These are phyloP conservation scores for Adelphocoris suturalis DNA, from an alignment of 2,888 invertebrate genomes.

Conservation along the genomic window DNA sequence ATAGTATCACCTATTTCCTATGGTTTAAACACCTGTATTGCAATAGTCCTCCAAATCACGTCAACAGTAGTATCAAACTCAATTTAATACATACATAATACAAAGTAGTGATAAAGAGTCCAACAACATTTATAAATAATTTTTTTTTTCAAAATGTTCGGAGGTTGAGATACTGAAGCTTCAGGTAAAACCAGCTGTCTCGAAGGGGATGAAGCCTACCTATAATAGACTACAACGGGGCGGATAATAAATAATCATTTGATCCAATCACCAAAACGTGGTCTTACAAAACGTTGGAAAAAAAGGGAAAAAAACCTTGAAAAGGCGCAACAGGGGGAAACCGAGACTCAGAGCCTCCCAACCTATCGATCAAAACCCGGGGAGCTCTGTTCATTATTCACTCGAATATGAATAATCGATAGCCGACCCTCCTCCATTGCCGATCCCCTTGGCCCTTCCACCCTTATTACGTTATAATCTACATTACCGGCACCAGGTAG, in stretches of 20 bases:
- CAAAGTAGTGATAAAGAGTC: too few relatives aligned
- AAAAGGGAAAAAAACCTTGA: background rate
- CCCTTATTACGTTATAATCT: constrained; percentile 42
- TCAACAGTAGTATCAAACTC: too few relatives aligned
- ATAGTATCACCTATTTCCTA: too few relatives aligned
- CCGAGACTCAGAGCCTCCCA: background rate
- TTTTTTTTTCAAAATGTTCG: too few relatives aligned
- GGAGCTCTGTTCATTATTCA: constrained; percentile 61
- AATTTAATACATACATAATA: too few relatives aligned
- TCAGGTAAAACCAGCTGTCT: too few relatives aligned
- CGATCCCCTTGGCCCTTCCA: background rate
- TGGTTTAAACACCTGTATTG: too few relatives aligned
- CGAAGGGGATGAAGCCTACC: too few relatives aligned
- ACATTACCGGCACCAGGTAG: background rate
- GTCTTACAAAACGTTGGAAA: background rate
- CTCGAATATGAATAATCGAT: constrained; percentile 68
- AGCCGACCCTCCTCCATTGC: constrained; percentile 28
- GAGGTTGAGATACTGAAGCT: too few relatives aligned
- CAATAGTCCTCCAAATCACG: too few relatives aligned
- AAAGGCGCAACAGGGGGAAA: background rate
- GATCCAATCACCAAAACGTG: background rate
- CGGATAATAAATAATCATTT: constrained; percentile 32
- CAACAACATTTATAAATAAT: too few relatives aligned
- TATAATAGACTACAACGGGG: background rate
- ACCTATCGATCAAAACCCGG: constrained; percentile 51